Base-by-base conservation (phyloP, 2,888 invertebrate species). In the Drosophila prostipennis region DNA sequence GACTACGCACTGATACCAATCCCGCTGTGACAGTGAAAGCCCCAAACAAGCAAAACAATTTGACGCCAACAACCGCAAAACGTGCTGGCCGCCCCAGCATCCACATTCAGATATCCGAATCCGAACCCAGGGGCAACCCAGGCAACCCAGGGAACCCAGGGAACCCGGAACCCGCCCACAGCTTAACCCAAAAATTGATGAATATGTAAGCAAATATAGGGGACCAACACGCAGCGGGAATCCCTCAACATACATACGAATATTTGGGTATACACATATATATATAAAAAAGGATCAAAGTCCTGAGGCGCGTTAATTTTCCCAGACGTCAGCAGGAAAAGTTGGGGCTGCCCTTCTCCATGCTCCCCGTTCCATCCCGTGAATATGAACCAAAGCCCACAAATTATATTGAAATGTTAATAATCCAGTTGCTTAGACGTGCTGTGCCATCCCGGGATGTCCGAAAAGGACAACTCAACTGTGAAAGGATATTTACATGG, bases 341-440 rank as follows among this genome's bases (percentile, higher is more conserved):
- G 85, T 82, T 76, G 19, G 39, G 67, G 74, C 61, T 32, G 29
- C 82, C 82, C 37, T n/a, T 19, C 34, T n/a, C 23, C 34, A 23
- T 5, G 6, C 11, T n/a, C 6, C 48, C 8, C 8, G n/a, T 11
- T 14, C 14, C 29, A 13, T 26, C 16, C 42, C 23, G 32, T 34
- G 57, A 69, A 70, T 68, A 70, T 64, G 64, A 69, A 56, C 51
- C 68, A 39, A 14, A n/a, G 45, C 10, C 45, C 61, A 80, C 78
- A 87, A 84, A 84, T 79, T 79, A 82, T 79, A 89, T 89, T 89
- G 80, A 89, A 89, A 89, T 89, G 89, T 89, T 88, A 80, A 89
- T 88, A 89, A 89, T 89, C 88, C 80, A 83, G 83, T 83, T 77
- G 84, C 88, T 78, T 80, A 77, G 88, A 85, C 86, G 80, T 85